phyloP scores from a whole-genome alignment of 1,140 invertebrate species.

The Pseudobourletiella spinata region DNA sequence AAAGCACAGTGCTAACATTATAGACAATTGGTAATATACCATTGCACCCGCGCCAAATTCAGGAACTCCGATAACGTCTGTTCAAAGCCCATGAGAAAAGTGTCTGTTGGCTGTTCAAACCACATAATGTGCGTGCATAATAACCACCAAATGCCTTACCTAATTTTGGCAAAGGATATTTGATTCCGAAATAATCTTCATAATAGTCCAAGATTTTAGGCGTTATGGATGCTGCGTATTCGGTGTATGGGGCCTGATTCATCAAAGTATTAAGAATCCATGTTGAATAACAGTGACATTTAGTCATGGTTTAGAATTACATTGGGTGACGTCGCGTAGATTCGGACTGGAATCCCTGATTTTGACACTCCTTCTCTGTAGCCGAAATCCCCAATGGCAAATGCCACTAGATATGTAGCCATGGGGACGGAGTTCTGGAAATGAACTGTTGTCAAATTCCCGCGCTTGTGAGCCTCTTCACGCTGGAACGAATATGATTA shows the following conservation, averaged over 20 bases:
- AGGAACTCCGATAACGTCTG: slow-evolving; percentile 86
- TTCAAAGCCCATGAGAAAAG: too few species aligned
- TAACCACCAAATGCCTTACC: too few species aligned
- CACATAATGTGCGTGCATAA: too few species aligned
- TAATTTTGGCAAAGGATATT: slow-evolving; percentile 78
- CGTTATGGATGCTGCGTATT: slow-evolving; percentile 68
- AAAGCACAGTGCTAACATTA: slow-evolving; percentile 39
- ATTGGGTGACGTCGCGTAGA: slow-evolving; percentile 65
- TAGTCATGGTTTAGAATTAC: too few species aligned
- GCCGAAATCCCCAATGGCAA: slow-evolving; percentile 82
- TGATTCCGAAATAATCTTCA: slow-evolving; percentile 72
- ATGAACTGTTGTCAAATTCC: slow-evolving; percentile 50
- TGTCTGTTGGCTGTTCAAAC: too few species aligned
- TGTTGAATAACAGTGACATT: too few species aligned
- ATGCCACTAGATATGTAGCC: slow-evolving; percentile 85
- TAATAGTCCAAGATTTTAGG: slow-evolving; percentile 73
- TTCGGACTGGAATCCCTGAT: slow-evolving; percentile 52
- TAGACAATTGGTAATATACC: slow-evolving; percentile 94
- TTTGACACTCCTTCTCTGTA: slow-evolving; percentile 47
- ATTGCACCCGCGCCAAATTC: slow-evolving; percentile 92
- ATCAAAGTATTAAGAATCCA: not conserved
- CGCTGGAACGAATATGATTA: too few species aligned
- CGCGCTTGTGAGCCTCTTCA: slow-evolving; percentile 38
- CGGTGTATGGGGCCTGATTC: slow-evolving; percentile 48
- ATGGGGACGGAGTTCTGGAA: slow-evolving; percentile 76